phyloP scores from a whole-genome alignment of 2,888 invertebrate genomes.

The Phytoseiulus persimilis region DNA sequence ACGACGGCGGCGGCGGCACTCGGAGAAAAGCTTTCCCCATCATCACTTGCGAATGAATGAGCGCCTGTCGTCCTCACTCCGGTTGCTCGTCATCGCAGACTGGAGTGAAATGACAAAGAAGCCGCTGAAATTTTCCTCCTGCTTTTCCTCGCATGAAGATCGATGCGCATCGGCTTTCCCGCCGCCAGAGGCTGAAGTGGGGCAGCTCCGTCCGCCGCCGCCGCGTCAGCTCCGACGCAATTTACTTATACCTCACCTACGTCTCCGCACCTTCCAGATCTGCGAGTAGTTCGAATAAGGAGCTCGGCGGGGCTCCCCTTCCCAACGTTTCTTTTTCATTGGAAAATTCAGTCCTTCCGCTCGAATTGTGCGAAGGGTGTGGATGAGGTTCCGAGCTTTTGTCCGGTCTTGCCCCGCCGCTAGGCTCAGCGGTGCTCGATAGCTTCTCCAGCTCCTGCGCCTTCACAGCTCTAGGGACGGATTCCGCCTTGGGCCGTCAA shows the following conservation, averaged over 20 bases:
- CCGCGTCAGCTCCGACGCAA: not conserved
- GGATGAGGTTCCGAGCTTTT: too few relatives aligned
- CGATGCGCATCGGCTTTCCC: not conserved
- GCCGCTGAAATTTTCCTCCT: not conserved
- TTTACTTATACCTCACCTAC: not conserved
- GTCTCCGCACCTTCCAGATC: not conserved
- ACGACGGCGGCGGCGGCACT: too few relatives aligned
- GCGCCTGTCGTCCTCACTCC: not conserved
- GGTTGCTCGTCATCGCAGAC: not conserved
- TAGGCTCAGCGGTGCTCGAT: too few relatives aligned
- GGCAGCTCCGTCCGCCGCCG: not conserved
- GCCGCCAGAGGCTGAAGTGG: not conserved
- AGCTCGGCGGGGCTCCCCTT: not conserved
- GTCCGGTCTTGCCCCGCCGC: too few relatives aligned
- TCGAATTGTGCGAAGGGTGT: too few relatives aligned
- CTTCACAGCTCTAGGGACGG: too few relatives aligned
- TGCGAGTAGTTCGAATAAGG: not conserved
- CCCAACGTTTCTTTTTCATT: too few relatives aligned
- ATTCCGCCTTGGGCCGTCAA: too few relatives aligned
- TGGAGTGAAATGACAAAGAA: not conserved
- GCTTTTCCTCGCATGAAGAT: not conserved
- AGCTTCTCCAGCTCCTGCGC: too few relatives aligned
- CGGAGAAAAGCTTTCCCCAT: not conserved
- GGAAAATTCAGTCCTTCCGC: too few relatives aligned
- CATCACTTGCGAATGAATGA: not conserved